These are phyloP conservation scores for Caenorhabditis angaria DNA, from an alignment of 2,888 invertebrate genomes.

Conservation along the genomic window DNA sequence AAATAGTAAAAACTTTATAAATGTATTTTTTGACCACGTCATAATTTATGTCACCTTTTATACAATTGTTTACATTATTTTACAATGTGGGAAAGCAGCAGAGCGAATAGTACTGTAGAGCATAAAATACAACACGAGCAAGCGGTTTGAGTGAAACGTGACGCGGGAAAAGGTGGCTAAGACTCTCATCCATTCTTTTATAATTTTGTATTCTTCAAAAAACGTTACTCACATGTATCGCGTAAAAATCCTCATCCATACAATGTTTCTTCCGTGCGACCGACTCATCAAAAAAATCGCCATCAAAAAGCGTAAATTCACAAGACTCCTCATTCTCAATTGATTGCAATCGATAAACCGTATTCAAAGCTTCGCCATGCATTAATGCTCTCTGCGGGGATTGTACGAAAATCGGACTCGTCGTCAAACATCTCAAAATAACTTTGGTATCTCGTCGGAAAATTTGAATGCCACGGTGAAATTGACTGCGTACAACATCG, in stretches of 20 bases:
- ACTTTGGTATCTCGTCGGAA: background rate
- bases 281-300: background rate
- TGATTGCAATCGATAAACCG: slow-evolving; percentile 11
- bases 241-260: slow-evolving; percentile 2
- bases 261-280: background rate
- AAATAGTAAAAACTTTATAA: too few relatives aligned
- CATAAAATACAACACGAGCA: too few relatives aligned
- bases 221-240: background rate
- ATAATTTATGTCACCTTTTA: too few relatives aligned
- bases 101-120: too few relatives aligned
- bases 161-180: too few relatives aligned
- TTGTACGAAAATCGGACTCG: slow-evolving; percentile 16
- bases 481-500: slow-evolving; percentile 8
- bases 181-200: too few relatives aligned
- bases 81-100: too few relatives aligned
- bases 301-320: slow-evolving; percentile 7
- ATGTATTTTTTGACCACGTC: too few relatives aligned
- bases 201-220: too few relatives aligned
- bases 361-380: background rate
- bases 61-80: too few relatives aligned
- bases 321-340: background rate
- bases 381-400: slow-evolving; percentile 1
- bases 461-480: slow-evolving; percentile 6
- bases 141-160: too few relatives aligned
- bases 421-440: slow-evolving; percentile 4